These are phyloP conservation scores for Lepidocyrtoides sp. DNA, from an alignment of 2,888 invertebrate genomes.

Conservation along the genomic window DNA sequence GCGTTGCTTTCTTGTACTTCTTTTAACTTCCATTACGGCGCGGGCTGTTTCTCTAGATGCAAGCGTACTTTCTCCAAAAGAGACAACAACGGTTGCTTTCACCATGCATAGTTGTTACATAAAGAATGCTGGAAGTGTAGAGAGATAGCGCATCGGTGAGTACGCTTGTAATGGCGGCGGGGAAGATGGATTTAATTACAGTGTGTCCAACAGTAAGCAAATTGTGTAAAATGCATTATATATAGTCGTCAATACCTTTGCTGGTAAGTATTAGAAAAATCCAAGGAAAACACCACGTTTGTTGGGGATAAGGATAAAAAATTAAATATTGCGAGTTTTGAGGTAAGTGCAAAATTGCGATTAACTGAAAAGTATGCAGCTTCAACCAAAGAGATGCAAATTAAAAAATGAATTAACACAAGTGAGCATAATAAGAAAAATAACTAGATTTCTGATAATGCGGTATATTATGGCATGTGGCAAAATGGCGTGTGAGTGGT, in stretches of 20 bases:
- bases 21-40: background rate
- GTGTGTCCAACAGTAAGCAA: constrained; percentile 43
- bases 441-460: background rate
- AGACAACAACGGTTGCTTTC: constrained; percentile 33
- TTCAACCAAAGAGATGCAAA: constrained; percentile 38
- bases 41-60: constrained; percentile 31
- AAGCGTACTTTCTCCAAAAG: constrained; percentile 47
- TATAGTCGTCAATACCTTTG: background rate
- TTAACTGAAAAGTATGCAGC: constrained; percentile 48
- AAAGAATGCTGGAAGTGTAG: constrained; percentile 31
- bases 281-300: constrained; percentile 40
- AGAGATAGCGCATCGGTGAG: background rate
- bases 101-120: constrained; percentile 42
- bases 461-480: constrained; percentile 40
- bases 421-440: constrained; percentile 15
- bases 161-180: background rate
- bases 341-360: constrained; percentile 48
- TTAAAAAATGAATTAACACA: constrained; percentile 32
- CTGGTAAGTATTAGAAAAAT: constrained; percentile 3
- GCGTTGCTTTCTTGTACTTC: background rate
- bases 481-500: constrained; percentile 28
- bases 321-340: background rate
- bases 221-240: background rate
- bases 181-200: background rate
- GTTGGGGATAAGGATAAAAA: background rate